Evolutionary conservation across 2,113 vertebrate species (phyloP).

Genomic region (Urocitellus parryii): DNA sequence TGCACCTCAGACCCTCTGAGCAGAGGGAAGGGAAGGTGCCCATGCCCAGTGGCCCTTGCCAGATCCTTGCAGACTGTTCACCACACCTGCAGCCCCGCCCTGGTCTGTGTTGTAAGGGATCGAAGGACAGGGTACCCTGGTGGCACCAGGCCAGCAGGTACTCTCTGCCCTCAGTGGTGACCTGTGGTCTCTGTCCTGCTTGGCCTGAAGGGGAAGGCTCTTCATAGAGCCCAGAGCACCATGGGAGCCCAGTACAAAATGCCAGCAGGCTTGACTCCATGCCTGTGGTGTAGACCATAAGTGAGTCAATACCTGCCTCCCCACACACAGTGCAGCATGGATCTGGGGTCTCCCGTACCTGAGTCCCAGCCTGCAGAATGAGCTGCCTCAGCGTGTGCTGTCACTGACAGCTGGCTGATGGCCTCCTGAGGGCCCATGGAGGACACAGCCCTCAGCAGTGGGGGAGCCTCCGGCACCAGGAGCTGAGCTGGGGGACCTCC

Average conservation of each 20-base stretch:
- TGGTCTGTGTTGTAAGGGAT: accelerated
- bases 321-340: accelerated
- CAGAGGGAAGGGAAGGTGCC: no score
- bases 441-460: neutral
- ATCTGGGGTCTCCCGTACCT: neutral
- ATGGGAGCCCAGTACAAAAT: accelerated
- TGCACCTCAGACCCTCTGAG: no score
- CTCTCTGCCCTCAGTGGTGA: accelerated
- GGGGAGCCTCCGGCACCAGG: accelerated
- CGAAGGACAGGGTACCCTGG: accelerated
- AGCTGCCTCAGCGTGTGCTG: accelerated
- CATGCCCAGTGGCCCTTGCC: neutral
- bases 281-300: accelerated
- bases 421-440: no score
- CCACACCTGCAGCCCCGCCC: accelerated
- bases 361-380: neutral
- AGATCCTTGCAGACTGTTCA: neutral
- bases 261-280: no score
- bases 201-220: neutral
- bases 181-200: accelerated
- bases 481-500: accelerated
- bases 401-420: accelerated
- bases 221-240: accelerated
- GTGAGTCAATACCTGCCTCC: accelerated
- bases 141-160: accelerated